Conservation (phyloP, 2,797 vertebrate species). For the Enteromius unitaeniatus region DNA sequence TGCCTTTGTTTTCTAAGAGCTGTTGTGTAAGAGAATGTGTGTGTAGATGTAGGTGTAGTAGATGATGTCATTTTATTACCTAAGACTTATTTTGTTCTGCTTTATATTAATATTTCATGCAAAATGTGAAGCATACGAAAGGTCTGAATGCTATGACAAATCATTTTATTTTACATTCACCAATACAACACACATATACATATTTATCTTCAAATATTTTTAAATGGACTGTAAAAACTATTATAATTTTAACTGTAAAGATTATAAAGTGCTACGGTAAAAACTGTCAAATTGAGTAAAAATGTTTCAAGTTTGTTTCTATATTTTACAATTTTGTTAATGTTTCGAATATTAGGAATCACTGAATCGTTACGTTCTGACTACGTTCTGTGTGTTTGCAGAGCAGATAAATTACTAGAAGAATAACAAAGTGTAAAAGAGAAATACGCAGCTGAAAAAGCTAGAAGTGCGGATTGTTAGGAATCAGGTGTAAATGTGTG, state of each 20-base stretch:
- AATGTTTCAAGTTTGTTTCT: no score
- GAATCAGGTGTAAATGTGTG: no score
- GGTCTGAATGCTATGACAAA: no score
- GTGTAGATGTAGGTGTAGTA: not conserved
- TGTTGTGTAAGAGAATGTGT: not conserved
- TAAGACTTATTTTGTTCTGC: not conserved
- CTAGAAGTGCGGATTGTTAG: no score
- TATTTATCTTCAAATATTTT: not conserved
- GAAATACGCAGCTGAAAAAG: no score
- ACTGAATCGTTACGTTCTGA: not conserved
- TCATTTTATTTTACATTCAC: not conserved
- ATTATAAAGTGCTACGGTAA: not conserved
- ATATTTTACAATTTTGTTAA: no score
- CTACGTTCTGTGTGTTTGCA: no score
- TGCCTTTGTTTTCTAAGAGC: not conserved
- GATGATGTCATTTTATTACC: not conserved
- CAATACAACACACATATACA: no score
- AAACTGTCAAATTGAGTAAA: not conserved
- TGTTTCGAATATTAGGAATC: not conserved
- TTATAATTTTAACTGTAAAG: not conserved
- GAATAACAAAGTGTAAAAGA: no score
- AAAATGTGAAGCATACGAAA: not conserved
- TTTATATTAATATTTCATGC: not conserved
- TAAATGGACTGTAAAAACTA: not conserved
- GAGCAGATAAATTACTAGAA: no score